Evolutionary conservation across 2,888 invertebrate genomes (phyloP).

Genomic region (Cheilosia variabilis): DNA sequence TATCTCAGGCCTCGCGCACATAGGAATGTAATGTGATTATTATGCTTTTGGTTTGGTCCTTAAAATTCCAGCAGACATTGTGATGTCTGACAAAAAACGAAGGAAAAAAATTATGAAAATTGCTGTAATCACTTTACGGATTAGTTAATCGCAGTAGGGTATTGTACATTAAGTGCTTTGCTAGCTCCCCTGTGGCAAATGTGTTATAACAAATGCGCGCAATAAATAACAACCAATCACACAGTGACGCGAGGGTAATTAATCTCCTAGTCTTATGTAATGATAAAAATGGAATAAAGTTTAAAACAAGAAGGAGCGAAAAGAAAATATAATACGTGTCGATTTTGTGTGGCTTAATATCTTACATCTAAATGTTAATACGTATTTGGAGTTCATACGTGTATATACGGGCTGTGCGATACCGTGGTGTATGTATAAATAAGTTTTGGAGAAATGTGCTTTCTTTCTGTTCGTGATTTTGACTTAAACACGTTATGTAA

Average conservation of each 20-base stretch:
- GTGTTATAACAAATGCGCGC: conserved; percentile 67
- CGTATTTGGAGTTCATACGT: conserved; percentile 42
- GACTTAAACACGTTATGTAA: conserved; percentile 75
- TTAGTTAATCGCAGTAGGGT: conserved; percentile 61
- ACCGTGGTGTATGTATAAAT: conserved; percentile 70
- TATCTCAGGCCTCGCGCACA: conserved; percentile 43
- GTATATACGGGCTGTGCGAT: conserved; percentile 48
- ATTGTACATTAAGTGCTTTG: conserved; percentile 58
- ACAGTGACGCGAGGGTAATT: conserved; percentile 56
- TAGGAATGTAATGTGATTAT: conserved; percentile 63
- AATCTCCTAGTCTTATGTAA: conserved; percentile 69
- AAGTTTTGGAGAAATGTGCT: conserved; percentile 70
- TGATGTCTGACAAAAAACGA: conserved; percentile 43
- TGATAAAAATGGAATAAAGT: conserved; percentile 60
- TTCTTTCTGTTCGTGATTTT: conserved; percentile 71
- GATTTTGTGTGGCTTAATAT: conserved; percentile 11
- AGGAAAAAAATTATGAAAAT: conserved; percentile 34
- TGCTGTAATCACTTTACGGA: conserved; percentile 21
- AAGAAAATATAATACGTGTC: conserved; percentile 13
- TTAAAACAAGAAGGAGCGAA: conserved; percentile 16
- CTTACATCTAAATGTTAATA: conserved; percentile 56
- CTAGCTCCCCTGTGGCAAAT: conserved; percentile 19
- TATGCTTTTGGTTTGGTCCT: conserved; percentile 39
- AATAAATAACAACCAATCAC: conserved; percentile 55
- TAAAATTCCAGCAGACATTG: conserved; percentile 54